Base-by-base conservation (phyloP, 2,797 vertebrate genomes). In the Florisuga fusca region DNA sequence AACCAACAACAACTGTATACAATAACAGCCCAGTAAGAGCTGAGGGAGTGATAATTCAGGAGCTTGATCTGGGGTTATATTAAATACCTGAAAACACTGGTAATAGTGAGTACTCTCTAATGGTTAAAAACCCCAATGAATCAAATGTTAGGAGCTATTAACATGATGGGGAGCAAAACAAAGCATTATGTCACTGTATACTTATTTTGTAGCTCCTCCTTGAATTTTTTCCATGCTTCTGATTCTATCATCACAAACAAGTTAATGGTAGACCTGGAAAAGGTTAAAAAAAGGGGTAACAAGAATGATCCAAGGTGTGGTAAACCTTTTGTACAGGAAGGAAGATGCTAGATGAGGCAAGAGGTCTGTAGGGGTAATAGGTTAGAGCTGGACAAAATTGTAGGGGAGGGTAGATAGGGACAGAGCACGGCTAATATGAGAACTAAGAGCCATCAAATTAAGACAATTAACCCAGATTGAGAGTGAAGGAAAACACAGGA, bases 401-500 rank as follows among this genome's bases (percentile, higher is more conserved):
- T 7, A 11, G 15, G 15, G 21, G 57, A 8, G 16, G n/a, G 38
- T 50, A 59, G 34, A 2, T 13, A 64, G 33, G 53, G 22, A 53
- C 25, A 66, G 57, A 85, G 58, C 21, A 22, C 11, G 1, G 50
- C 23, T 67, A 38, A 27, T 48, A 6, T 1, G 15, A 68, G 59
- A 62, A 57, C 8, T 20, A 34, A 76, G 54, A 63, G 20, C 14
- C 48, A 45, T 74, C 31, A 71, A 43, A 33, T n/a, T 18, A 59
- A 85, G 29, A 33, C 58, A 61, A 66, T 73, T 46, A 59, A 46
- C 43, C 12, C 22, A 29, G 36, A 51, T 53, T 78, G 46, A 57
- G 41, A 64, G 64, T 13, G 51, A 78, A 46, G 0, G 1, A 34
- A 71, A 62, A 3, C 13, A 4, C 8, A 5, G 4, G 2, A 3